These are phyloP conservation scores for Lochmaea crataegi DNA, from an alignment of 2,888 invertebrate species.

Conservation along the genomic window DNA sequence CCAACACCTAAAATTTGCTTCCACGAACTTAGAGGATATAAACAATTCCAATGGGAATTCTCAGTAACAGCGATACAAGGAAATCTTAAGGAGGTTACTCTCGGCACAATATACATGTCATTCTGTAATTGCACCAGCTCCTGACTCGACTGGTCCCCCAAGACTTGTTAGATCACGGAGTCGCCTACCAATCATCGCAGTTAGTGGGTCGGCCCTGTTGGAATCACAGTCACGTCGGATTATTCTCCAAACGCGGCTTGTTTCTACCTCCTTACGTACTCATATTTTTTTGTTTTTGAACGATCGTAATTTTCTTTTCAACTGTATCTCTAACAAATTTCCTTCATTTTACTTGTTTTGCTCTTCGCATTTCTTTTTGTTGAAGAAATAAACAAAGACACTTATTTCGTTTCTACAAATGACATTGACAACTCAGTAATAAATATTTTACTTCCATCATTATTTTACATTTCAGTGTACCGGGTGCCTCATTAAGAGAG, in stretches of 20 bases:
- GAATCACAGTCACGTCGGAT: conserved; percentile 30
- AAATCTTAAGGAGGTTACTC: conserved; percentile 47
- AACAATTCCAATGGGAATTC: conserved; percentile 45
- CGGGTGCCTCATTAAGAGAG: too few species aligned
- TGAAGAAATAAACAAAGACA: neutral
- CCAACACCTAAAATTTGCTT: conserved; percentile 31
- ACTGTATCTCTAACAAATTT: neutral
- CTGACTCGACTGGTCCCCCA: conserved; percentile 46
- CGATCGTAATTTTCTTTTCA: neutral
- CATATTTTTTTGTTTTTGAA: conserved; percentile 10
- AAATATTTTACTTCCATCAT: too few species aligned
- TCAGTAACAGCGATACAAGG: conserved; percentile 40
- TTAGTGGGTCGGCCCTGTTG: conserved; percentile 17
- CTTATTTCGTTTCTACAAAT: neutral
- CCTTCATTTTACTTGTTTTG: neutral
- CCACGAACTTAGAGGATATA: conserved; percentile 35
- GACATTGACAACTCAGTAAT: too few species aligned
- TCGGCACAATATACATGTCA: conserved; percentile 52
- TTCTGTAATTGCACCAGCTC: conserved; percentile 51
- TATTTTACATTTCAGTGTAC: too few species aligned
- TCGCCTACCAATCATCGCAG: conserved; percentile 41
- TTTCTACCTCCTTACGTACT: neutral
- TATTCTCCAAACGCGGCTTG: conserved; percentile 18
- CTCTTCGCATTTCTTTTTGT: neutral
- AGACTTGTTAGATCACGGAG: conserved; percentile 47